phyloP scores from a whole-genome alignment of 2,888 invertebrate species.

The Diogma glabrata region DNA sequence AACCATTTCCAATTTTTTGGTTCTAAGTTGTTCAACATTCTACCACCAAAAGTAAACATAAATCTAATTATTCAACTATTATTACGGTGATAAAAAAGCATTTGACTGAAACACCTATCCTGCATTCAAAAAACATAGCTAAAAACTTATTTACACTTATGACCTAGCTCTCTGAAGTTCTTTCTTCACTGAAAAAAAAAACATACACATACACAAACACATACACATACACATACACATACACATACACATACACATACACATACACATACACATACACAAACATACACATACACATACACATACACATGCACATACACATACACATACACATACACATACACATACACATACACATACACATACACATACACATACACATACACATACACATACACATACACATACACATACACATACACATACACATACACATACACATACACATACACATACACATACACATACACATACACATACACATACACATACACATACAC shows the following conservation, averaged over 20 bases:
- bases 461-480: not conserved
- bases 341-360: not conserved
- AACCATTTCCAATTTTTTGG: too few species aligned
- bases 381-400: not conserved
- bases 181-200: too few species aligned
- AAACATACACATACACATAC: not conserved
- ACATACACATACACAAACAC: not conserved
- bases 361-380: not conserved
- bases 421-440: not conserved
- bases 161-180: too few species aligned
- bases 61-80: too few species aligned
- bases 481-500: not conserved
- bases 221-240: not conserved
- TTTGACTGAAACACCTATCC: too few species aligned
- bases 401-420: not conserved
- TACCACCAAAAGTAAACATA: too few species aligned
- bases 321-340: not conserved
- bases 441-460: not conserved
- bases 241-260: not conserved
- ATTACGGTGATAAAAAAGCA: too few species aligned
- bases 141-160: too few species aligned
- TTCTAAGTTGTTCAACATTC: too few species aligned
- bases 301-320: not conserved
- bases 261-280: not conserved
- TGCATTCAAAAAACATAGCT: too few species aligned